Base-by-base conservation (phyloP, 2,888 invertebrate species). In the Scelioninae gen. 2 region DNA sequence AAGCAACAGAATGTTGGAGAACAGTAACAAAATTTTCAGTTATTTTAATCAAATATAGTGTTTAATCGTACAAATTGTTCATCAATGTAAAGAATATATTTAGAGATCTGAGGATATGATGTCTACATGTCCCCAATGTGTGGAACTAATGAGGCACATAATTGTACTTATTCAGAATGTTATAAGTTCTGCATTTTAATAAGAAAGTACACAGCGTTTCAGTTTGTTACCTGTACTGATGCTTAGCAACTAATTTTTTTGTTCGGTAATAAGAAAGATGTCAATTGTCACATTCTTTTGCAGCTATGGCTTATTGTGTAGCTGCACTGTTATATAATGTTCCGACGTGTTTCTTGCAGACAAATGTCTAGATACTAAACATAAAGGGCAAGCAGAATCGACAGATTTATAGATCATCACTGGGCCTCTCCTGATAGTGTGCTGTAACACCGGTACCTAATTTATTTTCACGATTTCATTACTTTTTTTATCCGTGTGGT, bases 361-460 rank as follows among this genome's bases (percentile, higher is more conserved):
- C 78, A 82, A 82, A 77, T 82, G 76, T 85, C 81, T 86, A 84
- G 83, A 85, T 79, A 81, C 85, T 86, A 86, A 85, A 83, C 83
- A 84, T 83, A 86, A 84, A 79, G 85, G 84, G 78, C 82, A 84
- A 83, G 84, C 85, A 78, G 86, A 85, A 85, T 85, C 86, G 81
- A 86, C 85, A 81, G 82, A 79, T 85, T 86, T 86, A 82, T 86
- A 85, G 82, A 83, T 80, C 82, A 83, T 78, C 84, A 81, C 76
- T 81, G 83, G 84, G 83, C 81, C 80, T 80, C 79, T 78, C 78
- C 82, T 81, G 83, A 83, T 83, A 83, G 80, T 83, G 78, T 78
- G 84, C 84, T 84, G 83, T 84, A 81, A 79, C 80, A 75, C 83
- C 79, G 85, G 85, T 86, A 86, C 74, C 82, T 82, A 83, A 83